These are phyloP conservation scores for Calliopum simillimum DNA, from an alignment of 2,888 invertebrate species.

Conservation along the genomic window DNA sequence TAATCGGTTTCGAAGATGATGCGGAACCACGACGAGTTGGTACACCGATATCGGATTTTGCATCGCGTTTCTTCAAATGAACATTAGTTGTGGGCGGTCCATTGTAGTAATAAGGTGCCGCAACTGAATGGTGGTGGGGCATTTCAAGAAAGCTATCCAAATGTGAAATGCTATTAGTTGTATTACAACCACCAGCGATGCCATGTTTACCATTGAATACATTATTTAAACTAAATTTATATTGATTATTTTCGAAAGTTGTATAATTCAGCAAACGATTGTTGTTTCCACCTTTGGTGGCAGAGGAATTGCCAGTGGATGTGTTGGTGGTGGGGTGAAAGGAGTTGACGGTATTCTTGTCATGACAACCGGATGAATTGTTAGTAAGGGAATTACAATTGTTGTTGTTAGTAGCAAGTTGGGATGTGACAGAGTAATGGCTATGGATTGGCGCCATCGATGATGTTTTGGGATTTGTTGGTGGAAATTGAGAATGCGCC, in stretches of 20 bases:
- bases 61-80: constrained; percentile 61
- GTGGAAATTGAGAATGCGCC: constrained; percentile 36
- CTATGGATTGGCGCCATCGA: constrained; percentile 62
- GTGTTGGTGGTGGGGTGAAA: constrained; percentile 38
- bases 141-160: constrained; percentile 60
- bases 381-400: constrained; percentile 25
- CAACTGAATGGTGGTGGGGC: constrained; percentile 62
- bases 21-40: constrained; percentile 59
- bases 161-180: constrained; percentile 38
- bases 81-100: constrained; percentile 52
- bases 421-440: constrained; percentile 37
- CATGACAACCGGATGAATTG: constrained; percentile 22
- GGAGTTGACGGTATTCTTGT: constrained; percentile 34
- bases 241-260: constrained; percentile 67
- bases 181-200: constrained; percentile 47
- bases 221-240: constrained; percentile 67
- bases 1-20: constrained; percentile 56
- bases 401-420: constrained; percentile 28
- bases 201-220: constrained; percentile 54
- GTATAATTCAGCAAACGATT: constrained; percentile 67
- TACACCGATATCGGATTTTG: constrained; percentile 67
- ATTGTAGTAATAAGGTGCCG: constrained; percentile 62
- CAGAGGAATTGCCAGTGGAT: neutral
- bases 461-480: constrained; percentile 51
- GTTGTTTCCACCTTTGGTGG: constrained; percentile 37